phyloP scores from a whole-genome alignment of 2,113 vertebrate species.

The Orthochromis malagaraziensis region DNA sequence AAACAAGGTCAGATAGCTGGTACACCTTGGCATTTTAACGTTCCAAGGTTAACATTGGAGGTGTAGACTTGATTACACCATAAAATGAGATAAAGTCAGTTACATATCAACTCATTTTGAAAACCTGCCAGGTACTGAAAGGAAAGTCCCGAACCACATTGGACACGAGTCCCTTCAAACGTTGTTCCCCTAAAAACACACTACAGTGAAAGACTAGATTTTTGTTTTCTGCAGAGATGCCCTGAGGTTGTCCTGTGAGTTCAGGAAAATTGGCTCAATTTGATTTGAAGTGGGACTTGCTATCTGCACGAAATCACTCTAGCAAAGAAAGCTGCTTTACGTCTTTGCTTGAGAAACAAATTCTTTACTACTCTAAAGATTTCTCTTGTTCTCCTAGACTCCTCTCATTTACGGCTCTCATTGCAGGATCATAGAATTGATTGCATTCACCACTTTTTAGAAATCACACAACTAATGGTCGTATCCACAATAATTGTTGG shows the following conservation, averaged over 20 bases:
- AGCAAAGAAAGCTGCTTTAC: background rate
- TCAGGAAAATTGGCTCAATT: conserved; percentile 1
- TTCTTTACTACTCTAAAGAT: background rate
- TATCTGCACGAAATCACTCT: background rate
- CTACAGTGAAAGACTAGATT: background rate
- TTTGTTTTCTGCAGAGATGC: background rate
- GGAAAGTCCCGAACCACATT: background rate
- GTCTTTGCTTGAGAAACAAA: background rate
- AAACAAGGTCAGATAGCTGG: background rate
- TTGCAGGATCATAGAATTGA: background rate
- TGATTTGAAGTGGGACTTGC: background rate
- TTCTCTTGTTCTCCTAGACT: background rate
- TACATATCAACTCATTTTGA: background rate
- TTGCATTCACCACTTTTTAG: background rate
- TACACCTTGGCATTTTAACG: background rate
- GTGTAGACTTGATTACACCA: background rate
- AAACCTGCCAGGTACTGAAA: background rate
- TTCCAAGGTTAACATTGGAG: background rate
- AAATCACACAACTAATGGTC: background rate
- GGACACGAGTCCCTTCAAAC: background rate
- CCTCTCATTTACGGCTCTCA: background rate
- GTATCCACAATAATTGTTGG: background rate
- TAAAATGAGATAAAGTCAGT: background rate
- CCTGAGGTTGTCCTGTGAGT: background rate
- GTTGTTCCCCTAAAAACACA: background rate